phyloP scores from a whole-genome alignment of 2,113 vertebrate species.

The Ceuthmochares aereus region DNA sequence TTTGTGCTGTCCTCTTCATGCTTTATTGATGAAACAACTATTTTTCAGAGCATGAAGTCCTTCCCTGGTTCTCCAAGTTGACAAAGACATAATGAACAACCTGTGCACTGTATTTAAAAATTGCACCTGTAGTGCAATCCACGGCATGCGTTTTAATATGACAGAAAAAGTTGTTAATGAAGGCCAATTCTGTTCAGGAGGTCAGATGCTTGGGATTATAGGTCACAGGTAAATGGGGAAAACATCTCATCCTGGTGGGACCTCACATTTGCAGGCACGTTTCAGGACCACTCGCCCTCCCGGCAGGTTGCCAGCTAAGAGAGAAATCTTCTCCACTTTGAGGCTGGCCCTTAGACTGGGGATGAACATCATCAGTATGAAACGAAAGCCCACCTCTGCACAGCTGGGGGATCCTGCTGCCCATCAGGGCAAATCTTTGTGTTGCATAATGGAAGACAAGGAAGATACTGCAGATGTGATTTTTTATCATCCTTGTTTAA shows the following conservation, averaged over 20 bases:
- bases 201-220: not conserved
- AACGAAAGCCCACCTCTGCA: constrained; percentile 50
- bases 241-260: constrained; percentile 27
- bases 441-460: constrained; percentile 36
- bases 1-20: not conserved
- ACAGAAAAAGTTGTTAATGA: constrained; percentile 7
- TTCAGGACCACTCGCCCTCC: not conserved
- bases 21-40: not conserved
- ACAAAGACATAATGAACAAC: not conserved
- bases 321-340: not conserved
- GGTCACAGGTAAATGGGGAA: constrained; percentile 4
- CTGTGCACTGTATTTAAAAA: constrained; percentile 35
- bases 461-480: not conserved
- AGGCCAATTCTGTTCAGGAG: constrained; percentile 11
- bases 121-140: constrained; percentile 34
- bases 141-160: constrained; percentile 34
- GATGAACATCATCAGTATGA: constrained; percentile 9
- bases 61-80: not conserved
- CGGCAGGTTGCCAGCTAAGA: constrained; percentile 1
- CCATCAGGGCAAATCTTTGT: constrained; percentile 56
- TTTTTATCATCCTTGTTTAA: constrained; percentile 69
- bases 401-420: constrained; percentile 52
- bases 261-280: not conserved
- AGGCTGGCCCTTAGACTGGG: not conserved
- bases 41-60: not conserved